Evolutionary conservation across 2,888 invertebrate genomes (phyloP).

Genomic region (Herminia tarsipennalis): DNA sequence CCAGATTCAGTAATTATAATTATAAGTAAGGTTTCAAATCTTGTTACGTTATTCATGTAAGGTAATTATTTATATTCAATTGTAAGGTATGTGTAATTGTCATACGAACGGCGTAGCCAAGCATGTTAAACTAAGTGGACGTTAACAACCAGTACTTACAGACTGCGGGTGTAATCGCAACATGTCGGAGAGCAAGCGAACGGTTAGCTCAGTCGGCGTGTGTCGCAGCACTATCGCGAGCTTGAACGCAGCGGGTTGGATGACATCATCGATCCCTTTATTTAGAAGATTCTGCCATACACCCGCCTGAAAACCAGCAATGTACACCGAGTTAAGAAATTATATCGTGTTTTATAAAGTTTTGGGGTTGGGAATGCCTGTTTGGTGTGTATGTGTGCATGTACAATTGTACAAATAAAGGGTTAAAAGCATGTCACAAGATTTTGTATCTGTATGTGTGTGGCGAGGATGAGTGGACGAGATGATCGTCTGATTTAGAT

Average conservation of each 20-base stretch:
- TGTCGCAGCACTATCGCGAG: constrained; percentile 75
- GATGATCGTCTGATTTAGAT: too few species aligned
- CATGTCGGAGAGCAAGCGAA: constrained; percentile 64
- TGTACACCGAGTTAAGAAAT: constrained; percentile 6
- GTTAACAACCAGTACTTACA: constrained; percentile 56
- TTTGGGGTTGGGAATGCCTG: not conserved
- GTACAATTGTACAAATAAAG: too few species aligned
- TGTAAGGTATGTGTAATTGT: too few species aligned
- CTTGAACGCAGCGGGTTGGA: constrained; percentile 75
- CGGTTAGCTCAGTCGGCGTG: constrained; percentile 67
- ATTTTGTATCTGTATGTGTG: constrained; percentile 1
- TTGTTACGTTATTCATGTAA: too few species aligned
- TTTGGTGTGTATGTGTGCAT: constrained; percentile 4
- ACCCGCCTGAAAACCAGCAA: constrained; percentile 61
- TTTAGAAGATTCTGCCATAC: constrained; percentile 70
- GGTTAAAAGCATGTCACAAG: not conserved
- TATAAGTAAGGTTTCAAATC: too few species aligned
- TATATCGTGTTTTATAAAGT: not conserved
- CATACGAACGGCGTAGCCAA: too few species aligned
- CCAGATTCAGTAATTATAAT: too few species aligned
- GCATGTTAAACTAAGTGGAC: too few species aligned
- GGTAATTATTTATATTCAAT: too few species aligned
- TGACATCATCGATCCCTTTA: constrained; percentile 69
- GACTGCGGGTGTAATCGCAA: constrained; percentile 69
- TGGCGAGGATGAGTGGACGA: not conserved